A percentile compares a stretch with the other conserved stretches of the same genome.
These are phyloP conservation scores for Microhierax caerulescens DNA, from an alignment of 2,797 vertebrate species.

Conservation along the genomic window DNA sequence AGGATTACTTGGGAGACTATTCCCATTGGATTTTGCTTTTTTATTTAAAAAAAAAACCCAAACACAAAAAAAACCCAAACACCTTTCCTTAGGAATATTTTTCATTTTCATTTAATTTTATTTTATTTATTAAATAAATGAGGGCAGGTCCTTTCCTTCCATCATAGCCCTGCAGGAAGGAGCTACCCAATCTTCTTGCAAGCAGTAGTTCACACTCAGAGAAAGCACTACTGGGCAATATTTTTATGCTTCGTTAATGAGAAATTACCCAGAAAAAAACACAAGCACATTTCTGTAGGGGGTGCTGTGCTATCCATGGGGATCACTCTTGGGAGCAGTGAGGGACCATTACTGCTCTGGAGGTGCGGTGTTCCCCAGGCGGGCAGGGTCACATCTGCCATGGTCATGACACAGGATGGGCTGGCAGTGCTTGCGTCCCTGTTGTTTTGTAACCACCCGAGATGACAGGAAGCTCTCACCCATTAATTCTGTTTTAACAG, in stretches of 20 bases:
- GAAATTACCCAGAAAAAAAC: background rate
- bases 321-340: background rate
- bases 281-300: background rate
- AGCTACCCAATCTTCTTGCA: background rate
- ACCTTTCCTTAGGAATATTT: background rate
- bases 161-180: background rate
- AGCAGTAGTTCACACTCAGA: background rate
- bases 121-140: background rate
- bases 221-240: background rate
- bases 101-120: background rate
- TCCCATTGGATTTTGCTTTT: background rate
- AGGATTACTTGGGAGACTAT: background rate
- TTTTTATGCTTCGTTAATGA: background rate
- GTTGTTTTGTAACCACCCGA: background rate
- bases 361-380: fast-evolving
- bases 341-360: background rate
- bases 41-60: background rate
- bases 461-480: background rate
- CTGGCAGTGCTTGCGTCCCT: fast-evolving
- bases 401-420: background rate
- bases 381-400: background rate
- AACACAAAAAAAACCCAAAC: background rate
- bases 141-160: background rate
- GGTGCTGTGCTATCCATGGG: background rate
- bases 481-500: background rate